Base-by-base conservation (phyloP, 2,113 vertebrate species). In the Trogon surrucura region DNA sequence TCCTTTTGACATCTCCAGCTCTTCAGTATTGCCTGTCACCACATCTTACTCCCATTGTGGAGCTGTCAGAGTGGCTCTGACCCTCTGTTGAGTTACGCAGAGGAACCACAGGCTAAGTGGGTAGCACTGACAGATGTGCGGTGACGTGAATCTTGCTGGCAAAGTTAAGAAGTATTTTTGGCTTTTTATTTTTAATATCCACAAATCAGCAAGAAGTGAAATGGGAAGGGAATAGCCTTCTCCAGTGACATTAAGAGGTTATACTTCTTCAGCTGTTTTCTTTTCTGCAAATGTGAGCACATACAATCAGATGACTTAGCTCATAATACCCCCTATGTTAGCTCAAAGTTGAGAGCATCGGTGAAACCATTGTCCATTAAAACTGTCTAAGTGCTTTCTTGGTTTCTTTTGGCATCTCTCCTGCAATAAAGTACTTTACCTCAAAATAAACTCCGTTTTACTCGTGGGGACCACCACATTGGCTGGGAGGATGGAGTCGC, bases 41-140 rank as follows among this genome's bases (percentile, higher is more conserved):
- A 85, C 67, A 47, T 77, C 80, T 77, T 77, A 75, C 30, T 83
- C 77, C 60, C 77, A 92, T 95, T 95, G 80, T 95, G 89, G 91
- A 91, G 91, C 83, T 95, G 92, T 95, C 94, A 92, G 83, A 88
- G 73, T 30, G n/a, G 67, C 77, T 93, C 83, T 93, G 91, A 95
- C 88, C 83, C 86, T 93, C 83, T 88, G 79, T 65, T 14, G 16
- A 54, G 62, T 36, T 51, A 72, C 0, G 0, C 51, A 62, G 88
- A 73, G 69, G 56, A 82, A 84, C 75, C 77, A 62, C 65, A 86
- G 74, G 44, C 83, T 97, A 86, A 96, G 80, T 93, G 92, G 88
- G 72, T 65, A 95, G 72, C 75, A 92, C 75, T 95, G 95, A 97
- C 80, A 92, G 96, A 97, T 70, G 34, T 21, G 85, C 91, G 80